Conservation (phyloP, 2,113 vertebrate species). For the Dendropsophus ebraccatus region DNA sequence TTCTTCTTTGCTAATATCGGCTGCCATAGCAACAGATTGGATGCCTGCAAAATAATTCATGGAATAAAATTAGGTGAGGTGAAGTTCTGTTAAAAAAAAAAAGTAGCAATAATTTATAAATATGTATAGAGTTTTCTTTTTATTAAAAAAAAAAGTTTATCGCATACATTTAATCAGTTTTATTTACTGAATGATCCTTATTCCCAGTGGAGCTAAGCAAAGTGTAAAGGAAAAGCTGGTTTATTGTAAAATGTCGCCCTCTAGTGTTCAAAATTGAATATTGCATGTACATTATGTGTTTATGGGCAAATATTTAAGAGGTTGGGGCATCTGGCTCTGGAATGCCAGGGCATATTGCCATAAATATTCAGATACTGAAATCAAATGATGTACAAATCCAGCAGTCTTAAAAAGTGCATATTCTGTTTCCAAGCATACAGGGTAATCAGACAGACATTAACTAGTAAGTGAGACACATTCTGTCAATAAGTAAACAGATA, state of each 20-base stretch:
- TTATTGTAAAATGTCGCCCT: slow-evolving; percentile 24
- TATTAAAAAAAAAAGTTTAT: slow-evolving; percentile 8
- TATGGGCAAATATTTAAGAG: neutral
- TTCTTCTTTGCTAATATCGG: slow-evolving; percentile 78
- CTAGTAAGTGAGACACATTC: too few relatives aligned
- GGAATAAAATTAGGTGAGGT: slow-evolving; percentile 38
- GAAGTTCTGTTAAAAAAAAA: neutral
- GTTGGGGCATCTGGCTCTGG: neutral
- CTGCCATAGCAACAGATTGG: slow-evolving; percentile 71
- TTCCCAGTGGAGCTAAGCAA: neutral
- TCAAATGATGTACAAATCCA: too few relatives aligned
- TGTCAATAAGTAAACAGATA: too few relatives aligned
- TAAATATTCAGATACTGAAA: too few relatives aligned
- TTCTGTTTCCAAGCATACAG: too few relatives aligned
- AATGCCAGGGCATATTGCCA: too few relatives aligned
- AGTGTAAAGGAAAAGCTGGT: neutral
- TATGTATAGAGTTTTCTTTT: neutral
- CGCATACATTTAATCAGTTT: neutral
- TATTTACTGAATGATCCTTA: neutral
- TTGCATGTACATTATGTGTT: neutral
- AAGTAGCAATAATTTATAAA: slow-evolving; percentile 14
- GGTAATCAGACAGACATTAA: too few relatives aligned
- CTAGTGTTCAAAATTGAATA: slow-evolving; percentile 21
- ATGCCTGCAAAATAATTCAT: slow-evolving; percentile 70
- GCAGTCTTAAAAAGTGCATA: too few relatives aligned